A percentile compares a stretch with the other conserved stretches of the same genome.
phyloP scores from a whole-genome alignment of 2,113 vertebrate species.

The Fulmarus glacialis region DNA sequence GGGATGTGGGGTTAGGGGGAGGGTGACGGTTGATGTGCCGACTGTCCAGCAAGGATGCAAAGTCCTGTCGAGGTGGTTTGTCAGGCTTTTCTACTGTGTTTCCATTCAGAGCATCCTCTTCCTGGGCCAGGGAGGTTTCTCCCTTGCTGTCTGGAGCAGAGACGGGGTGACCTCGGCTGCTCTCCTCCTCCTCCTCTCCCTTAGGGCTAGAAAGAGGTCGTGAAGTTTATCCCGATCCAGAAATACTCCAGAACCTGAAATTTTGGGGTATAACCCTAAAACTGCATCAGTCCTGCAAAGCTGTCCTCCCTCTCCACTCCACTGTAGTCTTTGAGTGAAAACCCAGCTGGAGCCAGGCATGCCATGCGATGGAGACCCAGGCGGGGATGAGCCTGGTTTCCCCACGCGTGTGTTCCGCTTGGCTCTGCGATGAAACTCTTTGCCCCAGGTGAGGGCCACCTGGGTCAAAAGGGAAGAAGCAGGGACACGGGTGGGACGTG shows the following conservation, averaged over 20 bases:
- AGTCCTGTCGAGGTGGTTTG: neutral
- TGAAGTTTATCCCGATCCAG: neutral
- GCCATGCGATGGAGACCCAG: fast-evolving
- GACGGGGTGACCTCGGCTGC: neutral
- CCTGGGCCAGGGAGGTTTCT: neutral
- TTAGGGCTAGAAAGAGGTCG: neutral
- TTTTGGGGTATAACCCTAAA: neutral
- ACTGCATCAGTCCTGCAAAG: neutral
- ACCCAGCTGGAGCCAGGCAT: neutral
- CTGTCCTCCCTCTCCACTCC: neutral
- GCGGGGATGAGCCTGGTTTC: fast-evolving
- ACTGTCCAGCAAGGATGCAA: neutral
- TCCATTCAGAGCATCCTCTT: neutral
- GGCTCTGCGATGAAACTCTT: neutral
- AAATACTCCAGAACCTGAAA: neutral
- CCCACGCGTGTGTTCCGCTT: neutral
- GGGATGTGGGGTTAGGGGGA: neutral
- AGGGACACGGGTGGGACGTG: neutral
- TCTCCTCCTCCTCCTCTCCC: neutral
- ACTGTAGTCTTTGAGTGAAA: neutral
- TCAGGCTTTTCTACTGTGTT: neutral
- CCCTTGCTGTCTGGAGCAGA: neutral
- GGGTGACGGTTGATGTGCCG: neutral
- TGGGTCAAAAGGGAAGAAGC: neutral
- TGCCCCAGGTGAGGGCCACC: neutral